These are phyloP conservation scores for Laticauda colubrina DNA, from an alignment of 2,113 vertebrate species.

Conservation along the genomic window DNA sequence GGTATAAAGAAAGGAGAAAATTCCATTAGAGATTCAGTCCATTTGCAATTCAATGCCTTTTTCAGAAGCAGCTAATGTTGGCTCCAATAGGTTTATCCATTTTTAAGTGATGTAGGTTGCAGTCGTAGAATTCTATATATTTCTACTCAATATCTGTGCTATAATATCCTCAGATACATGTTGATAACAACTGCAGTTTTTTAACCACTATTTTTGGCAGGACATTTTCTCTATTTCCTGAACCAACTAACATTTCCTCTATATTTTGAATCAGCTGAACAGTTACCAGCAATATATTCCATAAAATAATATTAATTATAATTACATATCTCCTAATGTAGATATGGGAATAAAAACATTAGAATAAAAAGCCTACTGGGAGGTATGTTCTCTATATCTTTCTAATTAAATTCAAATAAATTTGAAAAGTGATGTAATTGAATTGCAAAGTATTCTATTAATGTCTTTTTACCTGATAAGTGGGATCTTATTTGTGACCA, in stretches of 20 bases:
- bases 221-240: neutral
- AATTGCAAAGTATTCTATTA: neutral
- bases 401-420: slow-evolving; percentile 20
- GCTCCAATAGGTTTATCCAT: neutral
- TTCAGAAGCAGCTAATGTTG: neutral
- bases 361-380: neutral
- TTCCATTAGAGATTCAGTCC: neutral
- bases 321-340: neutral
- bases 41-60: neutral
- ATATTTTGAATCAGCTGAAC: neutral
- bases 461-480: neutral
- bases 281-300: neutral
- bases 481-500: neutral
- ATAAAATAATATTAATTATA: neutral
- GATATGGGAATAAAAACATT: neutral
- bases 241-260: neutral
- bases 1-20: neutral
- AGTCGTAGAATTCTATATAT: neutral
- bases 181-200: neutral
- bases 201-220: neutral
- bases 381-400: neutral
- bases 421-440: neutral
- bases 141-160: neutral
- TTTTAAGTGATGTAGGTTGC: neutral
- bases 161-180: neutral